A percentile compares a stretch with the other conserved stretches of the same genome.
Evolutionary conservation across 2,113 vertebrate genomes (phyloP).

Genomic region (Dromas ardeola): DNA sequence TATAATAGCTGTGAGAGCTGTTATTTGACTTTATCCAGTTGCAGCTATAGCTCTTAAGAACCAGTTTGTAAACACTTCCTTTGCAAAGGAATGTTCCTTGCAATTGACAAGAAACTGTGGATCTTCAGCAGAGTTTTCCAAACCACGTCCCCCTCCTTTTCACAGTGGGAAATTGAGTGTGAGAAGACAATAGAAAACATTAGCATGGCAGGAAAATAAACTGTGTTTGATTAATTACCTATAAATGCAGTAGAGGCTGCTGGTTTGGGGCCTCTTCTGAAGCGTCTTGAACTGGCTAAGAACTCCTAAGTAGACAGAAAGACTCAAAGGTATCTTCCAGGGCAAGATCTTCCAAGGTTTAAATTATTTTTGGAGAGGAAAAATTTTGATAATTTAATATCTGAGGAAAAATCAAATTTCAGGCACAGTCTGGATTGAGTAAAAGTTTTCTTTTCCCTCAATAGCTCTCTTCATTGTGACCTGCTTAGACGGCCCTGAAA

Average conservation of each 20-base stretch:
- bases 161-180: background rate
- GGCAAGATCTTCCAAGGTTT: background rate
- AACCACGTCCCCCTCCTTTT: background rate
- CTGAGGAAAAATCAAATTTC: background rate
- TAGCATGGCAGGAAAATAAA: conserved; percentile 2
- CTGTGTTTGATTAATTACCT: background rate
- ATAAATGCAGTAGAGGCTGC: background rate
- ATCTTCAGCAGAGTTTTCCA: background rate
- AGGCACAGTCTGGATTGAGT: background rate
- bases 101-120: background rate
- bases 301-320: background rate
- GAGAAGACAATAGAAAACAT: background rate
- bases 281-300: background rate
- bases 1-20: conserved; percentile 75
- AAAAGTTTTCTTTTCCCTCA: background rate
- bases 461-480: background rate
- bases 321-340: background rate
- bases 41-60: conserved; percentile 68
- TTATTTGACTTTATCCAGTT: conserved; percentile 62
- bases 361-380: background rate
- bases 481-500: background rate
- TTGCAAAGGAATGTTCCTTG: conserved; percentile 14
- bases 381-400: background rate
- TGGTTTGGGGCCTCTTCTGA: background rate
- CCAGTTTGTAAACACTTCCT: conserved; percentile 59